Evolutionary conservation across 2,797 vertebrate species (phyloP).

Genomic region (Allobates femoralis): DNA sequence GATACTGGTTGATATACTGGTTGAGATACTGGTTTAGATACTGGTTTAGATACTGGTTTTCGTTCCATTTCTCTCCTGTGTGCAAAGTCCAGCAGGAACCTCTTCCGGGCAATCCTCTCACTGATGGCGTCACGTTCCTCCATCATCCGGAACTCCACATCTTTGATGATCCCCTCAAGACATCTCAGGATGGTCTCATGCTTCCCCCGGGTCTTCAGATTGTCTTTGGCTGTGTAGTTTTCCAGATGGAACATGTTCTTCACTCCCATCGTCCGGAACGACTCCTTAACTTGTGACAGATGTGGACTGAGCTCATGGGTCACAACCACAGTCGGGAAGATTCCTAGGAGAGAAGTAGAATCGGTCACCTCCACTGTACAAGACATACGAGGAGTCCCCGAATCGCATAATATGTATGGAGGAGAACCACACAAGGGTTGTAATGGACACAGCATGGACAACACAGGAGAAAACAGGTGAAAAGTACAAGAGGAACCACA

Average conservation of each 20-base stretch:
- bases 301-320: background rate
- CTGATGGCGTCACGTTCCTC: background rate
- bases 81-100: background rate
- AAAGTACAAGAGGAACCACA: too few species aligned
- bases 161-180: slow-evolving; percentile 17
- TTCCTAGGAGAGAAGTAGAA: background rate
- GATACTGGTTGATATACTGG: too few species aligned
- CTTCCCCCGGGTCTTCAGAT: background rate
- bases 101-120: background rate
- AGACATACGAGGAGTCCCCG: too few species aligned
- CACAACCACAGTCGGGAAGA: slow-evolving; percentile 21
- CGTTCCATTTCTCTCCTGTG: background rate
- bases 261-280: background rate
- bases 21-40: too few species aligned
- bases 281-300: background rate
- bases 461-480: too few species aligned
- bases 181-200: background rate
- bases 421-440: too few species aligned
- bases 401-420: too few species aligned
- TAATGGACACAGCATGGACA: too few species aligned
- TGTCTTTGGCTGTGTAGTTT: slow-evolving; percentile 14
- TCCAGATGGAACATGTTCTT: slow-evolving; percentile 6
- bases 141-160: slow-evolving; percentile 22
- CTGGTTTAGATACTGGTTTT: too few species aligned
- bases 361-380: too few species aligned